Conservation (phyloP, 2,113 vertebrate genomes). For the Coracopsis vasa region DNA sequence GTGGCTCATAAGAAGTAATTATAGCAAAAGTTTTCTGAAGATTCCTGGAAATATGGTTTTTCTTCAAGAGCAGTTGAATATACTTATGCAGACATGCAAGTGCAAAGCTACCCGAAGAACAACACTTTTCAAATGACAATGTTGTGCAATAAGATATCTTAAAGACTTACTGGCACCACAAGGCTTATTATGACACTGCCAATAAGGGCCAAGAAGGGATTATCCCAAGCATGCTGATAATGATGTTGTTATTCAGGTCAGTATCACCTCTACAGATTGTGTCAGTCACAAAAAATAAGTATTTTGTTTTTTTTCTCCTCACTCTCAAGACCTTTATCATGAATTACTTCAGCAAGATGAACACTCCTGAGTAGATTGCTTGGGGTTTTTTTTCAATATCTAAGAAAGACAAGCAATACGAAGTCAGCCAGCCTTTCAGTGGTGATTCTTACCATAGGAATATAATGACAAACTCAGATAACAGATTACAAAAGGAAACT, state of each 20-base stretch:
- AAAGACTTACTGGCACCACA: not conserved
- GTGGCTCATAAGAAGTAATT: not conserved
- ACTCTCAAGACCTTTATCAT: not conserved
- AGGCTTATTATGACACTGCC: not conserved
- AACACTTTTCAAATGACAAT: not conserved
- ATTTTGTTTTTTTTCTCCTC: not conserved
- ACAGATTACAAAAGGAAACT: not conserved
- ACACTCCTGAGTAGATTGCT: not conserved
- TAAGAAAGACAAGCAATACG: not conserved
- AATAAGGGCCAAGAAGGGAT: not conserved
- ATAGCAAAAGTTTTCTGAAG: not conserved
- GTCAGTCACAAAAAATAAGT: not conserved
- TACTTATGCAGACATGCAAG: not conserved
- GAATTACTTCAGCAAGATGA: not conserved
- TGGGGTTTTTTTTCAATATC: not conserved
- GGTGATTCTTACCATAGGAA: not conserved
- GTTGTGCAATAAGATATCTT: not conserved
- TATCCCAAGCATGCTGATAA: not conserved
- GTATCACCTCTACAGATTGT: not conserved
- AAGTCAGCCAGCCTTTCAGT: not conserved
- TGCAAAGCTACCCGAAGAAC: not conserved
- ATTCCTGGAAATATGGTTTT: slow-evolving; percentile 10
- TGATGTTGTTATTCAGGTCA: not conserved
- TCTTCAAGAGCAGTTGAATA: not conserved
- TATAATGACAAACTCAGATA: not conserved